Evolutionary conservation across 2,113 vertebrate genomes (phyloP).

Genomic region (Tyrannus savana): DNA sequence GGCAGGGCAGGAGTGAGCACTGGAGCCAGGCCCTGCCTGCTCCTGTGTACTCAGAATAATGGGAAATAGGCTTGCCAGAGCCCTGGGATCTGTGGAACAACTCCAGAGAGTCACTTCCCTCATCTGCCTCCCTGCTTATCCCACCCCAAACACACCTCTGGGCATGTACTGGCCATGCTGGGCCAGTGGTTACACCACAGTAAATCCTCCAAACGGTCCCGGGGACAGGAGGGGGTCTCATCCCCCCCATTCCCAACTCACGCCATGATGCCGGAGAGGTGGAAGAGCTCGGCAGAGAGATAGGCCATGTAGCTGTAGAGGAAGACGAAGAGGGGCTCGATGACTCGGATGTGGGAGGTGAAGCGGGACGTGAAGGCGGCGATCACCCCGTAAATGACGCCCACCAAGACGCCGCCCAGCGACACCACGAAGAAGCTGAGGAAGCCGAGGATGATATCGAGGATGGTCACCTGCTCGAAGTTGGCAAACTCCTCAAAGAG

Average conservation of each 20-base stretch:
- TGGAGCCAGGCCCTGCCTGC: neutral
- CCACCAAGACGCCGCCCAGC: constrained; percentile 89
- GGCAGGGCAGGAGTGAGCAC: neutral
- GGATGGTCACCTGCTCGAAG: constrained; percentile 75
- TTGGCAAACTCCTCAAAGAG: constrained; percentile 91
- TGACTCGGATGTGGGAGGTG: constrained; percentile 93
- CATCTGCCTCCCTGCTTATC: neutral
- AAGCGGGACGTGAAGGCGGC: constrained; percentile 96
- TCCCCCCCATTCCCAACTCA: constrained; percentile 75
- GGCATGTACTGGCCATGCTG: accelerated
- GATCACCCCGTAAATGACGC: constrained; percentile 90
- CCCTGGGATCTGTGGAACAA: accelerated
- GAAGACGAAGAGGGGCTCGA: constrained; percentile 98
- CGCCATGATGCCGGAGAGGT: constrained; percentile 99
- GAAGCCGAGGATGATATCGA: constrained; percentile 87
- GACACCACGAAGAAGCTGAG: constrained; percentile 94
- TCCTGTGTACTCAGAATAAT: neutral
- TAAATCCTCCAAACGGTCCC: accelerated
- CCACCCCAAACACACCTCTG: neutral
- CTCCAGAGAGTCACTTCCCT: neutral
- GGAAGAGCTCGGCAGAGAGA: constrained; percentile 94
- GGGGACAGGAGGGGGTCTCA: neutral
- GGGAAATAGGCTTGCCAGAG: neutral
- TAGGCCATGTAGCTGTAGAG: constrained; percentile 99
- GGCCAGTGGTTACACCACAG: neutral